Conservation (phyloP, 2,113 vertebrate species). For the Vicugna pacos region DNA sequence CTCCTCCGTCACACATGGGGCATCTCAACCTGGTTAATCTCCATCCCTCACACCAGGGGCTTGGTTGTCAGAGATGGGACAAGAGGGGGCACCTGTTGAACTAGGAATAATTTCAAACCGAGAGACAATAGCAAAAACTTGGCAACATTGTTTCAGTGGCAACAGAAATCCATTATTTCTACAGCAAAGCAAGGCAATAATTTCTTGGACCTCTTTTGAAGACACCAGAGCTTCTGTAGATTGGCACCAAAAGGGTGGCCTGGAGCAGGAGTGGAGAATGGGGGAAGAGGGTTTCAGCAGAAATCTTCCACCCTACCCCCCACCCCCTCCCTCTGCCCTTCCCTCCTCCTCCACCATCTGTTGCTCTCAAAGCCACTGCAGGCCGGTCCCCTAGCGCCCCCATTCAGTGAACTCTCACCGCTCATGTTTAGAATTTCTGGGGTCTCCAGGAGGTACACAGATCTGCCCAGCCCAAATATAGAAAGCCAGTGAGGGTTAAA, state of each 20-base stretch:
- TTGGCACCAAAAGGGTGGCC: not conserved
- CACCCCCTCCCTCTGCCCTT: no score
- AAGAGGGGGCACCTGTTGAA: not conserved
- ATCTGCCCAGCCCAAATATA: not conserved
- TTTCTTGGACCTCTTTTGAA: not conserved
- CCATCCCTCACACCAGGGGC: not conserved
- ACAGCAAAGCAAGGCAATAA: not conserved
- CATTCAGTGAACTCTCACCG: not conserved
- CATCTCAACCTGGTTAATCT: not conserved
- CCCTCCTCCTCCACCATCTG: not conserved
- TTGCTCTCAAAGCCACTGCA: not conserved
- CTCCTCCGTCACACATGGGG: rapidly evolving
- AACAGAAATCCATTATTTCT: not conserved
- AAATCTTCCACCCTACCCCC: not conserved
- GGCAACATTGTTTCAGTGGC: not conserved
- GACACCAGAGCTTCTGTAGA: not conserved
- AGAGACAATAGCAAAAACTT: not conserved
- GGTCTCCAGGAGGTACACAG: not conserved
- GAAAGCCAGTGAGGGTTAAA: not conserved
- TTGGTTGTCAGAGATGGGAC: no score
- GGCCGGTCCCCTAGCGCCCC: not conserved
- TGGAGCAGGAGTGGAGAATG: not conserved
- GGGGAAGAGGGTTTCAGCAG: not conserved
- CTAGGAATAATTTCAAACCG: not conserved
- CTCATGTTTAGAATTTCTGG: not conserved